Percentiles rank a stretch among this genome's conserved stretches.
Conservation (phyloP, 2,888 invertebrate genomes). For the Epirrhoe alternata region DNA sequence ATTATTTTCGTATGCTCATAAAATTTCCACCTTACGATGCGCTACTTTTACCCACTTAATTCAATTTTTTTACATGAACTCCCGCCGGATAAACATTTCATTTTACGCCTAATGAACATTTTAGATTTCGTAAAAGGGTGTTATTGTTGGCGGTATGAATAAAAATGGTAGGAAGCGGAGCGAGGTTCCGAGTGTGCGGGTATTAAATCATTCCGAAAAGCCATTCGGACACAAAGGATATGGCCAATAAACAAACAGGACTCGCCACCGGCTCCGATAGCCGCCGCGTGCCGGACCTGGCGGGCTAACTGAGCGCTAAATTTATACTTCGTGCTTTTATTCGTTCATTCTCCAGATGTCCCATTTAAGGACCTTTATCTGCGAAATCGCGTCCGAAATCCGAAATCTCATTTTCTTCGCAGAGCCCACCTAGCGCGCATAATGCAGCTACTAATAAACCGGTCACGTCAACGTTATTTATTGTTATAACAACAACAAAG, state of each 20-base stretch:
- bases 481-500: constrained; percentile 75
- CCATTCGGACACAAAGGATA: constrained; percentile 75
- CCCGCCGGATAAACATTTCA: constrained; percentile 43
- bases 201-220: constrained; percentile 73
- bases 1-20: constrained; percentile 52
- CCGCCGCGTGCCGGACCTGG: constrained; percentile 44
- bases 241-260: constrained; percentile 77
- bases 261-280: constrained; percentile 57
- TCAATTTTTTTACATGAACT: constrained; percentile 45
- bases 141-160: constrained; percentile 61
- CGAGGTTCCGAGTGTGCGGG: constrained; percentile 55
- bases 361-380: constrained; percentile 60
- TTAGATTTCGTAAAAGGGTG: constrained; percentile 55
- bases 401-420: constrained; percentile 63
- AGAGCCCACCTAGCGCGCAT: constrained; percentile 61
- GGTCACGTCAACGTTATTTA: constrained; percentile 82
- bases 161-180: constrained; percentile 61
- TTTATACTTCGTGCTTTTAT: constrained; percentile 60
- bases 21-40: constrained; percentile 54
- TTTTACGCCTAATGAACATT: constrained; percentile 51
- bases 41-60: constrained; percentile 47
- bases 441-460: constrained; percentile 79
- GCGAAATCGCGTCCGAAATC: constrained; percentile 59
- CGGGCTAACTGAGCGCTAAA: constrained; percentile 60
- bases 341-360: constrained; percentile 58